A percentile compares a stretch with the other conserved stretches of the same genome.
phyloP scores from a whole-genome alignment of 92 coral and sea anemone genomes.

The Siderastrea radians region DNA sequence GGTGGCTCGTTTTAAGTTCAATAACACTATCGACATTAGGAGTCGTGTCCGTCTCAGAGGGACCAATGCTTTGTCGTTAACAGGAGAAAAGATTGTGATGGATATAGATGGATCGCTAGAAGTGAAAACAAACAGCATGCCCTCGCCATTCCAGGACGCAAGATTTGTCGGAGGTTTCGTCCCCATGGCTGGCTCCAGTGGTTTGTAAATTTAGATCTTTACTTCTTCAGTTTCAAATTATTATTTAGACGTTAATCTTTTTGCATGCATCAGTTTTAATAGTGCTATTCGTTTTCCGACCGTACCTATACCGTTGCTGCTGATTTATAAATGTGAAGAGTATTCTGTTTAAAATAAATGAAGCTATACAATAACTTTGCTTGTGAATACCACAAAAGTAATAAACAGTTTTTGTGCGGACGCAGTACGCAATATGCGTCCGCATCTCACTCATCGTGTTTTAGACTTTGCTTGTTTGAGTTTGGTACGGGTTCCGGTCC shows the following conservation, averaged over 20 bases:
- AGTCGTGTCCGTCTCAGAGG: constrained; percentile 6
- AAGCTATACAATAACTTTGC: too few relatives aligned
- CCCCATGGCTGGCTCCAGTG: background rate
- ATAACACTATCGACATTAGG: background rate
- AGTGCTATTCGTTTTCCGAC: background rate
- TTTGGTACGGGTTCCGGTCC: too few relatives aligned
- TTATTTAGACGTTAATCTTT: background rate
- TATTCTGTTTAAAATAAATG: too few relatives aligned
- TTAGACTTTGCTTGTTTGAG: too few relatives aligned
- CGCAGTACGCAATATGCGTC: too few relatives aligned
- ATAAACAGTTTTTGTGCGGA: too few relatives aligned
- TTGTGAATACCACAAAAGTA: too few relatives aligned
- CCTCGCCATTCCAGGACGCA: background rate
- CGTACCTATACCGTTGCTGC: too few relatives aligned
- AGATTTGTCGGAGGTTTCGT: constrained; percentile 26
- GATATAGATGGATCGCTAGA: background rate
- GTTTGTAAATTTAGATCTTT: background rate
- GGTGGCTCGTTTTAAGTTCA: constrained; percentile 24
- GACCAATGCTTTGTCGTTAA: constrained; percentile 4
- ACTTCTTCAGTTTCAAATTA: too few relatives aligned
- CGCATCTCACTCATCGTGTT: too few relatives aligned
- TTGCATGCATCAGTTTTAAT: background rate
- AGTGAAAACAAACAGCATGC: background rate
- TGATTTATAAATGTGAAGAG: too few relatives aligned
- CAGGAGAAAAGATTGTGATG: constrained; percentile 16